Evolutionary conservation across 2,888 invertebrate genomes (phyloP).

Genomic region (Caenorhabditis zanzibari): DNA sequence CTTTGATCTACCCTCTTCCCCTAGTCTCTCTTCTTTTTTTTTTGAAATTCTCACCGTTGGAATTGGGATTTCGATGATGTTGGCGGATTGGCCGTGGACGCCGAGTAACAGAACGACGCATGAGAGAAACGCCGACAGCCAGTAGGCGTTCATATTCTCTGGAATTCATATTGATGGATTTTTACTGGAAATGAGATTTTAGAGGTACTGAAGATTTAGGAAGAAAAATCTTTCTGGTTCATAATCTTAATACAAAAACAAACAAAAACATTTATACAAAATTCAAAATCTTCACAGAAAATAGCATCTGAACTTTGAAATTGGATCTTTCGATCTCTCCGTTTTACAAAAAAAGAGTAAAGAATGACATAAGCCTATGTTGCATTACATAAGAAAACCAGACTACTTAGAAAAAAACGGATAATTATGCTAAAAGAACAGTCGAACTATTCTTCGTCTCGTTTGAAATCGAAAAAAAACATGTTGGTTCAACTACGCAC

Average conservation of each 20-base stretch:
- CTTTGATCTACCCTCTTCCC: background rate
- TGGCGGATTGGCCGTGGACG: conserved; percentile 36
- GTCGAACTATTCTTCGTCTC: conserved; percentile 4
- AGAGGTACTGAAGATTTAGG: background rate
- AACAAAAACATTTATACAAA: too few species aligned
- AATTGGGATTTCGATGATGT: conserved; percentile 54
- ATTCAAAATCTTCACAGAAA: too few species aligned
- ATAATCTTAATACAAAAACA: too few species aligned
- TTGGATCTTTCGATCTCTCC: too few species aligned
- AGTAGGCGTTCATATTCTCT: conserved; percentile 45
- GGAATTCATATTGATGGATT: background rate
- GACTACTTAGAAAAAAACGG: background rate
- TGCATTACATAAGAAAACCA: too few species aligned
- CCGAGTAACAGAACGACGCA: background rate
- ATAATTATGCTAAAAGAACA: conserved; percentile 5
- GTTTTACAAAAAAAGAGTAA: too few species aligned
- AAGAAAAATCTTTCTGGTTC: background rate
- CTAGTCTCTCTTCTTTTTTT: too few species aligned
- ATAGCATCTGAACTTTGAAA: too few species aligned
- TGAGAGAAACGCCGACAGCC: conserved; percentile 42
- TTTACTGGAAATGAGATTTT: background rate
- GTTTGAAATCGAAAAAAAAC: conserved; percentile 13
- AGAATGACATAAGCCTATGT: too few species aligned
- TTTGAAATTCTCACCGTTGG: conserved; percentile 37
- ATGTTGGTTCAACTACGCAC: conserved; percentile 1